Base-by-base conservation (phyloP, 2,888 invertebrate species). In the Hyposoter didymator region DNA sequence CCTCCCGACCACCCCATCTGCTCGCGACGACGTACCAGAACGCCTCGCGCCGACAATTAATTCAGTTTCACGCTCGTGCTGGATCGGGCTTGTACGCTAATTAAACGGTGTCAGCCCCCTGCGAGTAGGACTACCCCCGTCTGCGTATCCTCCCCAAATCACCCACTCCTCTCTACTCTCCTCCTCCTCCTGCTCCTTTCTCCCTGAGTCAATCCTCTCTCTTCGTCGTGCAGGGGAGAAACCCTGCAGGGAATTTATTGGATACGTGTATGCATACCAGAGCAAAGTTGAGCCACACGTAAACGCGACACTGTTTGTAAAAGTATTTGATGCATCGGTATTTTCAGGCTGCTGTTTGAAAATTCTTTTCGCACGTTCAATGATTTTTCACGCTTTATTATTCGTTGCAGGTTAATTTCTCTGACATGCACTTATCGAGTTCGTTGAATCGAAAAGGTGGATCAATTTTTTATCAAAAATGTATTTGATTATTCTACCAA, bases 91-190 rank as follows among this genome's bases (percentile, higher is more conserved):
- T 82, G 81, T 82, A 84, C 89, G 78, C 84, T 89, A 89, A 89
- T 90, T 90, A 89, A 90, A 90, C 88, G 86, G 83, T 86, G 88
- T 89, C 87, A 84, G 84, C 82, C 84, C 85, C 86, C 79, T 84
- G 87, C 80, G 82, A 87, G 81, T 76, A 39, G 32, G 59, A 82
- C 78, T 14, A 59, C 75, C 70, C 79, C 81, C 72, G 76, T 67
- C 66, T 45, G 45, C 69, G 74, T 43, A 73, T 73, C 55, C 52
- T 32, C 45, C 28, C 39, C 19, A 45, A 17, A 43, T 19, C 22
- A 28, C 14, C 32, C 45, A 45, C 45, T 73, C 35, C n/a, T 3
- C 47, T n/a, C 17, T 5, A 8, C 14, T 14, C 59, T 59, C 28
- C 14, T 59, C 28, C 8, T 59, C 28, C 10, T 59, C 28, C 59